These are phyloP conservation scores for Lycaena phlaeas DNA, from an alignment of 2,888 invertebrate species.

Conservation along the genomic window DNA sequence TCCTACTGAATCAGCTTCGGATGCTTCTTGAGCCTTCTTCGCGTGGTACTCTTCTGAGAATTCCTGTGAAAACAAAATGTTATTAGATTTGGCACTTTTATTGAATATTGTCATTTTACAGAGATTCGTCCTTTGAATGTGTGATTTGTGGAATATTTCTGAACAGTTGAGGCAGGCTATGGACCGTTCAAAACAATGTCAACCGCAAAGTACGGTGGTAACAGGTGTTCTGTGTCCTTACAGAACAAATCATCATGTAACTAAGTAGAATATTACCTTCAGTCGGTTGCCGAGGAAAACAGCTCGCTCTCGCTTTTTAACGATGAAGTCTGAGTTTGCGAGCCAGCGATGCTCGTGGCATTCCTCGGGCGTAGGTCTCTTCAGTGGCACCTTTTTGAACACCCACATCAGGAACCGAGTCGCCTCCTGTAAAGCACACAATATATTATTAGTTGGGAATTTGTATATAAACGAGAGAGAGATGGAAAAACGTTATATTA, in stretches of 20 bases:
- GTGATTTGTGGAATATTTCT: too few species aligned
- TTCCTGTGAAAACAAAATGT: constrained; percentile 71
- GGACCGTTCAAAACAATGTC: too few species aligned
- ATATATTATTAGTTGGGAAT: too few species aligned
- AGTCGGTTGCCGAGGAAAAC: constrained; percentile 88
- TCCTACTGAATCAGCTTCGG: constrained; percentile 70
- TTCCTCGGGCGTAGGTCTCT: constrained; percentile 95
- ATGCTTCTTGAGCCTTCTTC: constrained; percentile 74
- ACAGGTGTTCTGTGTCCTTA: too few species aligned
- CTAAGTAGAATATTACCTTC: constrained; percentile 72
- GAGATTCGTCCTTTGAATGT: too few species aligned
- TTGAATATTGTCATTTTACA: too few species aligned
- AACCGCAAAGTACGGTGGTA: too few species aligned
- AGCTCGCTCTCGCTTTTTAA: constrained; percentile 90
- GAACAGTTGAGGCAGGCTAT: too few species aligned
- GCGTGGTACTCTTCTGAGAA: constrained; percentile 87
- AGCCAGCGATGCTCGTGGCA: constrained; percentile 98
- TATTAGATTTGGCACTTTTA: too few species aligned
- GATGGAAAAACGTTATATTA: too few species aligned
- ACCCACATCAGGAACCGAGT: constrained; percentile 93
- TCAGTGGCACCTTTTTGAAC: constrained; percentile 95
- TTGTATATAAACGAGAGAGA: too few species aligned
- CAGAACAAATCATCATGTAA: too few species aligned
- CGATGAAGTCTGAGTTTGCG: constrained; percentile 92
- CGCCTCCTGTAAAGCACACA: constrained; percentile 57